These are phyloP conservation scores for Eospalax fontanierii DNA, from an alignment of 2,797 vertebrate genomes.

Conservation along the genomic window DNA sequence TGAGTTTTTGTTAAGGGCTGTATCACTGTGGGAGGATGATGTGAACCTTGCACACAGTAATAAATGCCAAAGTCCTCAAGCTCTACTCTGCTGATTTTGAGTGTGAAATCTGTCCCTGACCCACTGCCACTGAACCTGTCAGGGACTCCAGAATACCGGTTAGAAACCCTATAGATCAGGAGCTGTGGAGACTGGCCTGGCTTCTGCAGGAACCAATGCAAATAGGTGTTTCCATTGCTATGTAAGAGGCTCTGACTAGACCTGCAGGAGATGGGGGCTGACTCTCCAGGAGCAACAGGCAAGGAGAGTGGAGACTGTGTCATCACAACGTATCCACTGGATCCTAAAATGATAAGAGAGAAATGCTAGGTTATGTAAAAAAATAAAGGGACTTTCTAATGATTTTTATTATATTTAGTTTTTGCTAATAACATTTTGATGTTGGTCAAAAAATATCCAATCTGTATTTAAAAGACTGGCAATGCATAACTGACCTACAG, in stretches of 20 bases:
- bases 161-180: neutral
- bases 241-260: neutral
- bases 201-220: neutral
- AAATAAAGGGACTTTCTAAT: too few relatives aligned
- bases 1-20: neutral
- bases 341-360: neutral
- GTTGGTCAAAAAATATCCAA: too few relatives aligned
- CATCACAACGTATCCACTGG: neutral
- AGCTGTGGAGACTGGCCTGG: neutral
- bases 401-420: too few relatives aligned
- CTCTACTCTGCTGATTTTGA: neutral
- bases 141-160: neutral
- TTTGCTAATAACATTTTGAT: too few relatives aligned
- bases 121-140: neutral
- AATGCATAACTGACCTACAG: too few relatives aligned
- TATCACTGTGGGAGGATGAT: neutral
- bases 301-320: neutral
- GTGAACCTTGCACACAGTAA: neutral
- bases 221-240: neutral
- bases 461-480: too few relatives aligned
- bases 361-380: neutral
- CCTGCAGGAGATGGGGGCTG: neutral
- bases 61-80: neutral
- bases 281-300: neutral
- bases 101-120: neutral